Evolutionary conservation across 2,797 vertebrate genomes (phyloP), one percentile per base, ranked within the genome.

Genomic region (Sebastes steindachneri): DNA sequence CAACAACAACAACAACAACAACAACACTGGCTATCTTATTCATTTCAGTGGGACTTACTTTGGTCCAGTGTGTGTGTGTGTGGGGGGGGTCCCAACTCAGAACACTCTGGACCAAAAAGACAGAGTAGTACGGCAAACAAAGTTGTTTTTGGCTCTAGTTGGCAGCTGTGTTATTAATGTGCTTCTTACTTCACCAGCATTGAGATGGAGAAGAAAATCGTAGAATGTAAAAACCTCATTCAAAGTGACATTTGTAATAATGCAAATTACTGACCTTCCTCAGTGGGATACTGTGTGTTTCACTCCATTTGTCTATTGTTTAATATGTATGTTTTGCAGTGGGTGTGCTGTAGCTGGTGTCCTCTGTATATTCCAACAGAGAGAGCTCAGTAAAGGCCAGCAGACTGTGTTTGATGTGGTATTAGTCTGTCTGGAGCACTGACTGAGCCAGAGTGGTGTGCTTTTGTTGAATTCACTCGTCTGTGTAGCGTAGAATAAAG

Each of bases 401-500:
- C 66, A 58, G 59, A 74, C 68, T 35, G 8, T 64, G 59, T 75
- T 59, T 79, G 71, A 79, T 73, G 63, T 79, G 79, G 54, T 63
- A 55, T 66, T 68, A 71, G 35, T n/a, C 59, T 58, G 75, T 79
- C 63, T 75, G 19, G 12, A 64, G 73, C 53, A 33, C 45, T 70
- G 60, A 73, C 70, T 31, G 21, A 80, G 55, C 25, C 58, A 71
- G 23, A 73, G 65, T 45, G 67, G 26, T 28, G 23, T 75, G 68
- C 25, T 60, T 60, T 5, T 26, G 29, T 33, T 63, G 33, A 17
- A 57, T 73, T 59, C 65, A 72, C 64, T 79, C 14, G 3, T 37
- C 74, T 60, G 5, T 48, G 33, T 28, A 12, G 21, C 0, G 7
- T n/a, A 25, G 37, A 58, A 53, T 35, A n/a, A 63, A 28, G 66